Evolutionary conservation across 2,113 vertebrate genomes (phyloP).

Genomic region (Calyptommatus sinebrachiatus): DNA sequence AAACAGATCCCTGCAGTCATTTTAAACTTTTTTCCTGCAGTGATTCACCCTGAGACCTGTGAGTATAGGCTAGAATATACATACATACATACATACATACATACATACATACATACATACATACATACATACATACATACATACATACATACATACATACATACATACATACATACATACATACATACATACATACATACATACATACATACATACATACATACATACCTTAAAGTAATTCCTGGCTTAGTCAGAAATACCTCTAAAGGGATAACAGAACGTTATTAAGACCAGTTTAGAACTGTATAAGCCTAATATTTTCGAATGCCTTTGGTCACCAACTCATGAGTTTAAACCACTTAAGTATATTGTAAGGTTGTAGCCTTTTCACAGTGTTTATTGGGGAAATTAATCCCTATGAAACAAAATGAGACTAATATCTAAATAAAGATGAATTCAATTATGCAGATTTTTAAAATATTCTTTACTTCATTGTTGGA

Average conservation of each 20-base stretch:
- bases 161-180: too few relatives aligned
- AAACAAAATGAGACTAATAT: not conserved
- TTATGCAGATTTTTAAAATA: not conserved
- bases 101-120: too few relatives aligned
- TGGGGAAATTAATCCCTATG: not conserved
- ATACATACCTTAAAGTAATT: not conserved
- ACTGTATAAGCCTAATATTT: not conserved
- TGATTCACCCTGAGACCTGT: too few relatives aligned
- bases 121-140: too few relatives aligned
- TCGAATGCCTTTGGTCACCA: too few relatives aligned
- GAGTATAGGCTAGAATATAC: too few relatives aligned
- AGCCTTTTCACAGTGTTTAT: not conserved
- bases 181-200: too few relatives aligned
- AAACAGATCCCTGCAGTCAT: not conserved
- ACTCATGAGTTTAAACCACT: not conserved
- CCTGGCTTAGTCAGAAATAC: not conserved
- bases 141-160: too few relatives aligned
- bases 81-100: too few relatives aligned
- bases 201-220: too few relatives aligned
- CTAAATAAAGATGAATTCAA: not conserved
- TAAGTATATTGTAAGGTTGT: not conserved
- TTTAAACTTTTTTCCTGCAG: not conserved
- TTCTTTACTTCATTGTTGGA: not conserved
- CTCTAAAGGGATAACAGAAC: not conserved
- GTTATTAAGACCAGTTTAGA: not conserved